phyloP scores from a whole-genome alignment of 2,113 vertebrate species.

The Ploceus nigricollis region DNA sequence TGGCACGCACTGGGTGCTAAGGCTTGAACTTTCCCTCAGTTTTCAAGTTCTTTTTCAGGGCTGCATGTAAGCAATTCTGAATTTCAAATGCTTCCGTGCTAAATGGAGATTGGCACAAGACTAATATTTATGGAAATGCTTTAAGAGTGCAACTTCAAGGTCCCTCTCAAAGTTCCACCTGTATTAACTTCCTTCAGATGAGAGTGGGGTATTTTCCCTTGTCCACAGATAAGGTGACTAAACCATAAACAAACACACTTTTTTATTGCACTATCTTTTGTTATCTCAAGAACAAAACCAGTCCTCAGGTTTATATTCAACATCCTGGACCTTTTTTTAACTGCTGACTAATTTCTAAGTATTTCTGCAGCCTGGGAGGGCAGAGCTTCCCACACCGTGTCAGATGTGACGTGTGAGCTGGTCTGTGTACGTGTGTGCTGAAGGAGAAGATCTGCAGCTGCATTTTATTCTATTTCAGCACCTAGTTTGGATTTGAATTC shows the following conservation, averaged over 20 bases:
- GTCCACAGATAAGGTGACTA: not conserved
- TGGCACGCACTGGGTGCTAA: not conserved
- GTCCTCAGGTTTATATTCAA: not conserved
- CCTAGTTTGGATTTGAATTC: constrained; percentile 41
- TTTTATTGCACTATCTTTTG: accelerated
- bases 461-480: constrained; percentile 16
- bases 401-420: not conserved
- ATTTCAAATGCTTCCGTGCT: not conserved
- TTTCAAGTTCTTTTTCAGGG: not conserved
- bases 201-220: not conserved
- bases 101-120: not conserved
- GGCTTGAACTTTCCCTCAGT: not conserved
- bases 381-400: not conserved
- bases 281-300: not conserved
- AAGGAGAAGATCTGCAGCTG: not conserved
- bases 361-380: not conserved
- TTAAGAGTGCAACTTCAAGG: not conserved
- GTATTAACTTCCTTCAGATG: not conserved
- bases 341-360: not conserved
- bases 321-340: not conserved
- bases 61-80: not conserved
- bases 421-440: accelerated
- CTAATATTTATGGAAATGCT: not conserved
- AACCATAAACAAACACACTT: not conserved
- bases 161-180: not conserved